Evolutionary conservation across 2,888 invertebrate genomes (phyloP).

Genomic region (Galerucella calmariensis): DNA sequence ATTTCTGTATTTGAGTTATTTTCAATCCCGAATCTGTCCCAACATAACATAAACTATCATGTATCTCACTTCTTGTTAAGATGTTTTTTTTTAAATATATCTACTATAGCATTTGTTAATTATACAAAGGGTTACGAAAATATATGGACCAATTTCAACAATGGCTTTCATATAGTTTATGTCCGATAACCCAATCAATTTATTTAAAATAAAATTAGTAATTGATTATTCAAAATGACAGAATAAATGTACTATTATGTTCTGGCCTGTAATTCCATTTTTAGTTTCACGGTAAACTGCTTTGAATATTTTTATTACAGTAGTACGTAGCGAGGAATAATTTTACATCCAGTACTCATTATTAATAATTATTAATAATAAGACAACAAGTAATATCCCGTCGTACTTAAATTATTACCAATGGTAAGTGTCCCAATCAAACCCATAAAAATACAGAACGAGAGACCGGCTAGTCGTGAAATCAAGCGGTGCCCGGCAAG

Average conservation of each 20-base stretch:
- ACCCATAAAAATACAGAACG: conserved; percentile 19
- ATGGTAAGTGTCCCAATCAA: conserved; percentile 9
- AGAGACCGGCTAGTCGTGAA: conserved; percentile 31
- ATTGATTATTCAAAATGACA: neutral
- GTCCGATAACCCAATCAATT: neutral
- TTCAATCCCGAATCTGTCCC: no score
- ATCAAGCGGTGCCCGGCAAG: conserved; percentile 35
- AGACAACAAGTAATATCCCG: neutral
- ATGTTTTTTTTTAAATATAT: no score
- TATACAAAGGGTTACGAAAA: no score
- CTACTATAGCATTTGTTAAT: no score
- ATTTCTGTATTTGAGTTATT: no score
- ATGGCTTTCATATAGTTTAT: no score
- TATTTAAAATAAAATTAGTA: neutral
- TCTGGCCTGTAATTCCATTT: conserved; percentile 2
- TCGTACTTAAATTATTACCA: neutral
- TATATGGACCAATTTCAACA: no score
- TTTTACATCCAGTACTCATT: neutral
- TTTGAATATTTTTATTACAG: neutral
- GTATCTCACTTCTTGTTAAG: no score
- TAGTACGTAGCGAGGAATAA: neutral
- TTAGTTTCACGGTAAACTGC: neutral
- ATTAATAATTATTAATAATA: neutral
- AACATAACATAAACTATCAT: no score
- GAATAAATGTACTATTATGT: neutral